Percentiles rank a stretch among this genome's conserved stretches.
Evolutionary conservation across 2,888 invertebrate genomes (phyloP).

Genomic region (Rotaria socialis): DNA sequence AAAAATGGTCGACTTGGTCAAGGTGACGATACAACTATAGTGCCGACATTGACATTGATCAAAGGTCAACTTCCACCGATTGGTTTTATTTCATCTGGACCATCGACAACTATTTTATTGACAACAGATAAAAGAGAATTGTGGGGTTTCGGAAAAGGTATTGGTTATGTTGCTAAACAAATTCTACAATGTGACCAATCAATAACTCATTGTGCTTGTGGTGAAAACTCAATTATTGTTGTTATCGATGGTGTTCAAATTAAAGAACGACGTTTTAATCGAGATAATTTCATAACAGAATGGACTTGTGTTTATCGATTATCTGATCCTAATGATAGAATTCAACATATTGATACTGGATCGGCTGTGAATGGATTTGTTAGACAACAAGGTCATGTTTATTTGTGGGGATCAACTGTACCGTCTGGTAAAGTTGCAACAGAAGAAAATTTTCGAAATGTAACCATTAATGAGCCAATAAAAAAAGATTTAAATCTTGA

Average conservation of each 20-base stretch:
- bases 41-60: neutral
- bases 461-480: neutral
- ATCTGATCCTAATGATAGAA: neutral
- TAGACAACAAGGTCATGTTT: slow-evolving; percentile 11
- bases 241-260: neutral
- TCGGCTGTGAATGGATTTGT: neutral
- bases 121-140: neutral
- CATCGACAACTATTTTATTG: slow-evolving; percentile 12
- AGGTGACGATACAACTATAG: slow-evolving; percentile 1
- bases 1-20: slow-evolving; percentile 32
- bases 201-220: neutral
- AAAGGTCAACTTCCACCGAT: neutral
- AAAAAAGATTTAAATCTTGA: neutral
- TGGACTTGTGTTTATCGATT: neutral
- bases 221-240: neutral
- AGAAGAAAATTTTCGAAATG: slow-evolving; percentile 7
- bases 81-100: slow-evolving; percentile 14
- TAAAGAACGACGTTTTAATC: neutral
- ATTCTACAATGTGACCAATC: neutral
- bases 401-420: neutral
- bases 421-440: neutral
- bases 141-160: slow-evolving; percentile 37
- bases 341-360: neutral
- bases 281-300: neutral
- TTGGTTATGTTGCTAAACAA: neutral